phyloP scores from a whole-genome alignment of 2,888 invertebrate genomes.

The Laothoe populi region DNA sequence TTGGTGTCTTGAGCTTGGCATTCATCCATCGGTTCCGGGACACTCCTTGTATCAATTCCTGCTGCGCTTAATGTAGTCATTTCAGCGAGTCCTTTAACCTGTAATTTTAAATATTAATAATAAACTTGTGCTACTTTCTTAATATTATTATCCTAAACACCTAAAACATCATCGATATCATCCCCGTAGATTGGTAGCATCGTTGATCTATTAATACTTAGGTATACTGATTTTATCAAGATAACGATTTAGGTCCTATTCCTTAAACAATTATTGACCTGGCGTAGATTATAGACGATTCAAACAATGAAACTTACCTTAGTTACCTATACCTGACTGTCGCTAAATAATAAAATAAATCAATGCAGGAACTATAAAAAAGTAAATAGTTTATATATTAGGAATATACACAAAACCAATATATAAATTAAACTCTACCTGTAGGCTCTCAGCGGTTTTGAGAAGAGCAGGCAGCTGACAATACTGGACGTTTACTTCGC shows the following conservation, averaged over 20 bases:
- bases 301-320: too few relatives aligned
- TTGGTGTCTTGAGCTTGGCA: conserved; percentile 68
- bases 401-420: neutral
- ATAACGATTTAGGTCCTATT: too few relatives aligned
- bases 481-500: conserved; percentile 97
- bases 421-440: conserved; percentile 75
- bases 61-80: conserved; percentile 93
- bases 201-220: too few relatives aligned
- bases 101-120: conserved; percentile 32
- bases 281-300: too few relatives aligned
- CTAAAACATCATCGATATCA: too few relatives aligned
- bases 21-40: conserved; percentile 81
- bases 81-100: conserved; percentile 95
- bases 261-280: too few relatives aligned
- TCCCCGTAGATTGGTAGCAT: too few relatives aligned
- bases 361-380: too few relatives aligned
- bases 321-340: too few relatives aligned
- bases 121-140: neutral
- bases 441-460: conserved; percentile 96
- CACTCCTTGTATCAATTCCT: conserved; percentile 80
- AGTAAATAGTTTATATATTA: too few relatives aligned
- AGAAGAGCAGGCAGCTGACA: conserved; percentile 95
- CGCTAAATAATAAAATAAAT: too few relatives aligned
- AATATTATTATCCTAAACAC: neutral
- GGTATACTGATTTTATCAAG: too few relatives aligned